These are phyloP conservation scores for Apis laboriosa DNA, from an alignment of 1,140 invertebrate species.

Conservation along the genomic window DNA sequence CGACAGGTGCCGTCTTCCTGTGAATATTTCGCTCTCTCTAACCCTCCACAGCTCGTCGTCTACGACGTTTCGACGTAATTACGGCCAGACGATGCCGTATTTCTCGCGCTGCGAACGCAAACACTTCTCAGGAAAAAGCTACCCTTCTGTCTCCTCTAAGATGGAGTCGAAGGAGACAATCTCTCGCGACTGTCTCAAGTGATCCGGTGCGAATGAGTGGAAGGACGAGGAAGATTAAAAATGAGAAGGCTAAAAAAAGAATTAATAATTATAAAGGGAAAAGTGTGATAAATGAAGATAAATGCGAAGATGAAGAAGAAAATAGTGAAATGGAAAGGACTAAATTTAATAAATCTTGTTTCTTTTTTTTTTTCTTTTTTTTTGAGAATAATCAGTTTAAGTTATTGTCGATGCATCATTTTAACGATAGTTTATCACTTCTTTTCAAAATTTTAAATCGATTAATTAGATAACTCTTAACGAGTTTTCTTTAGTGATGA, in stretches of 20 bases:
- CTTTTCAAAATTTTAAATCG: too few species aligned
- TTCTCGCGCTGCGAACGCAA: slow-evolving; percentile 13
- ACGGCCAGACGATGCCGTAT: slow-evolving; percentile 30
- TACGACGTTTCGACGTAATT: slow-evolving; percentile 46
- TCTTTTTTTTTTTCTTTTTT: too few species aligned
- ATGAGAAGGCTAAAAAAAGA: neutral
- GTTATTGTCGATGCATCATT: too few species aligned
- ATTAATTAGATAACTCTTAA: too few species aligned
- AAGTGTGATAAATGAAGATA: neutral
- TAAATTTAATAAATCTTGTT: too few species aligned
- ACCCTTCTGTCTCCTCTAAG: too few species aligned
- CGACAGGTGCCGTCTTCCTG: slow-evolving; percentile 44
- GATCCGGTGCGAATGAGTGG: neutral
- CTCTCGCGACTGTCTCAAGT: neutral
- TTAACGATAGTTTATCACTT: too few species aligned
- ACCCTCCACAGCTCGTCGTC: neutral
- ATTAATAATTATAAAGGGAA: neutral
- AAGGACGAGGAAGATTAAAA: slow-evolving; percentile 13
- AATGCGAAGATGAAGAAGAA: neutral
- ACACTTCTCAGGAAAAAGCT: slow-evolving; percentile 10
- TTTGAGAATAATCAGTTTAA: too few species aligned
- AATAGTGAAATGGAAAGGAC: too few species aligned
- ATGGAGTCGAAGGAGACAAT: neutral
- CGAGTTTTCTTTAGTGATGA: too few species aligned
- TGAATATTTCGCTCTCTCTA: slow-evolving; percentile 42